Evolutionary conservation across 2,888 invertebrate species (phyloP).

Genomic region (Drosophila pullipes): DNA sequence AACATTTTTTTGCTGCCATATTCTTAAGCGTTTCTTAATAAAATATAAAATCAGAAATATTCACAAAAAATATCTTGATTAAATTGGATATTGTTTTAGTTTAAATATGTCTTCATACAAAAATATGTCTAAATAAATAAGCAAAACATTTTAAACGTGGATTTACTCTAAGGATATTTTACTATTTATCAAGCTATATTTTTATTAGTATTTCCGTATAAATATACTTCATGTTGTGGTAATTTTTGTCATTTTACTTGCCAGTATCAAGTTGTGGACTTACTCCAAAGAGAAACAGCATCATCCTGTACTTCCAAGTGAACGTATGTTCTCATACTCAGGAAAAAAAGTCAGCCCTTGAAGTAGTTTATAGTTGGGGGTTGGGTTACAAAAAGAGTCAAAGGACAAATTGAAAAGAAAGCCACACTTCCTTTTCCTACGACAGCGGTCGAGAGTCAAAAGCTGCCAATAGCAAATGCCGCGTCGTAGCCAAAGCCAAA

Average conservation of each 20-base stretch:
- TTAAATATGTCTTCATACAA: too few species aligned
- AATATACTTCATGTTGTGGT: background rate
- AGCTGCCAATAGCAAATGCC: slow-evolving; percentile 29
- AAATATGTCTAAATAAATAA: too few species aligned
- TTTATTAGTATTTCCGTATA: background rate
- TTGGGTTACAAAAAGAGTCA: background rate
- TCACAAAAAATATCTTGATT: background rate
- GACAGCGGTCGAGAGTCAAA: slow-evolving; percentile 20
- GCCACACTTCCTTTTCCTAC: slow-evolving; percentile 53
- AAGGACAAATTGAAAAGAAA: slow-evolving; percentile 58
- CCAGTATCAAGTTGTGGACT: background rate
- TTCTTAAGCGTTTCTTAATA: background rate
- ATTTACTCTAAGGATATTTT: background rate
- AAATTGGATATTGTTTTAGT: background rate
- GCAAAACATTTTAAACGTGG: background rate
- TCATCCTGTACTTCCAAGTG: slow-evolving; percentile 22
- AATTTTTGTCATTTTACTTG: background rate
- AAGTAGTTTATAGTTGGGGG: slow-evolving; percentile 25
- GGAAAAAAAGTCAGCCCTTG: slow-evolving; percentile 4
- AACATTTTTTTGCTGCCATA: too few species aligned
- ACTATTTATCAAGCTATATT: background rate
- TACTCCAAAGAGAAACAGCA: background rate
- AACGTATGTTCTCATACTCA: slow-evolving; percentile 29
- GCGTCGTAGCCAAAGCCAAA: slow-evolving; percentile 8
- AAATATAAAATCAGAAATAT: background rate